Percentiles rank a stretch among this genome's conserved stretches.
Evolutionary conservation across 2,797 vertebrate species (phyloP).

Genomic region (Rallus crepitans): DNA sequence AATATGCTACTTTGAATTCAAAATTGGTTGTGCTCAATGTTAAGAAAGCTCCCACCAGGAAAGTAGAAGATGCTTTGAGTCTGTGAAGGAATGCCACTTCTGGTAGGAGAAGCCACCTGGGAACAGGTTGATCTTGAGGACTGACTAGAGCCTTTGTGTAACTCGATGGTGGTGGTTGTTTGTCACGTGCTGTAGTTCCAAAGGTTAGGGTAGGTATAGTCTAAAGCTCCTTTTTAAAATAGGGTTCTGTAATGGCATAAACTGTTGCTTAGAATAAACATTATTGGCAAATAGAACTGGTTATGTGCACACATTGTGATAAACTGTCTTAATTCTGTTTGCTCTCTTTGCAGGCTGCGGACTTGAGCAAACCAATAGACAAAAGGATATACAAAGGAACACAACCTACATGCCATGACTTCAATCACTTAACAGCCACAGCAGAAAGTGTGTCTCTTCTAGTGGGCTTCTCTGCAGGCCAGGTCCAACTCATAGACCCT

Average conservation of each 20-base stretch:
- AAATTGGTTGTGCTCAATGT: not conserved
- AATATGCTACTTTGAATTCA: not conserved
- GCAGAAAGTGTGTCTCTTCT: conserved; percentile 96
- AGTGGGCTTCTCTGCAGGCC: conserved; percentile 98
- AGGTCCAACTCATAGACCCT: conserved; percentile 98
- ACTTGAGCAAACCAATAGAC: conserved; percentile 98
- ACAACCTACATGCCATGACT: conserved; percentile 98
- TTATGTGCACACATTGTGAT: not conserved
- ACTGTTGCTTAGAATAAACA: not conserved
- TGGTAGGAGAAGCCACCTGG: not conserved
- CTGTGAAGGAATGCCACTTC: not conserved
- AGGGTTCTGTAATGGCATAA: not conserved
- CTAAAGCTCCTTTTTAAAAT: not conserved
- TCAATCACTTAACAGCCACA: conserved; percentile 97
- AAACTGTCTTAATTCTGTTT: conserved; percentile 61
- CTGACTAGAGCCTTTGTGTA: not conserved
- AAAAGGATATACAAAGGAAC: conserved; percentile 99
- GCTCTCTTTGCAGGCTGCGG: conserved; percentile 89
- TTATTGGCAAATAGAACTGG: not conserved
- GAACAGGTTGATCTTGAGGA: not conserved
- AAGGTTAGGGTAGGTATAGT: not conserved
- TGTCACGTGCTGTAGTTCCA: not conserved
- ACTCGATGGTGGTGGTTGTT: not conserved
- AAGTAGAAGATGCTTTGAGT: not conserved
- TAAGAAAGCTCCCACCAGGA: not conserved